Conservation (phyloP, 2,888 invertebrate species). For the Cancer borealis region DNA sequence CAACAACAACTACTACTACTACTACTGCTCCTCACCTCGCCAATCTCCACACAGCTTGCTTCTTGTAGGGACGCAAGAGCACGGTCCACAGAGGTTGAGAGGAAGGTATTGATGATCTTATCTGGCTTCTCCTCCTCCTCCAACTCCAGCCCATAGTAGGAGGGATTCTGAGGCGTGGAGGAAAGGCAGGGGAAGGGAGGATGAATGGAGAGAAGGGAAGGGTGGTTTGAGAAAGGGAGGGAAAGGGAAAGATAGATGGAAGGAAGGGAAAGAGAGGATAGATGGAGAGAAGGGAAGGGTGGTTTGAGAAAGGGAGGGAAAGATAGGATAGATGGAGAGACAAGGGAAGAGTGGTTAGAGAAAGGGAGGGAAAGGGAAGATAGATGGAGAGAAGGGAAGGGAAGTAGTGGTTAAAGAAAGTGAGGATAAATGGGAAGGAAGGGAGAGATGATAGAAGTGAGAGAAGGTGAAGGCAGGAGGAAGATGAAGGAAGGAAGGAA, state of each 20-base stretch:
- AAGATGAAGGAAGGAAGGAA: not conserved
- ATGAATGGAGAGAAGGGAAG: not conserved
- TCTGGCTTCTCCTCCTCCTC: slow-evolving; percentile 83
- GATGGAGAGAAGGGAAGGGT: not conserved
- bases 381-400: not conserved
- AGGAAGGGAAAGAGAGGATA: not conserved
- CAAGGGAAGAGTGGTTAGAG: not conserved
- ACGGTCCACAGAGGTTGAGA: slow-evolving; percentile 90
- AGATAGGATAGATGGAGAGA: not conserved
- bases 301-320: not conserved
- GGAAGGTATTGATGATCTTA: slow-evolving; percentile 83
- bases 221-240: not conserved
- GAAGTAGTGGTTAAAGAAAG: not conserved
- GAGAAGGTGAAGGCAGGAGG: not conserved
- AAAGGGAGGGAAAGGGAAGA: not conserved
- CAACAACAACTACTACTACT: not conserved
- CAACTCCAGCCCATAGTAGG: slow-evolving; percentile 90
- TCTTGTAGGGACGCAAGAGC: slow-evolving; percentile 86
- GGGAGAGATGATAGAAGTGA: not conserved
- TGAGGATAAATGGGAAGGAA: not conserved
- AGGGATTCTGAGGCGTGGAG: slow-evolving; percentile 87
- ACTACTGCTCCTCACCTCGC: slow-evolving; percentile 83
- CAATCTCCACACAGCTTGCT: slow-evolving; percentile 90
- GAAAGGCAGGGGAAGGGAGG: not conserved
- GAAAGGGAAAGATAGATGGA: not conserved